These are phyloP conservation scores for Isurus oxyrinchus DNA, from an alignment of 2,113 vertebrate genomes.

Conservation along the genomic window DNA sequence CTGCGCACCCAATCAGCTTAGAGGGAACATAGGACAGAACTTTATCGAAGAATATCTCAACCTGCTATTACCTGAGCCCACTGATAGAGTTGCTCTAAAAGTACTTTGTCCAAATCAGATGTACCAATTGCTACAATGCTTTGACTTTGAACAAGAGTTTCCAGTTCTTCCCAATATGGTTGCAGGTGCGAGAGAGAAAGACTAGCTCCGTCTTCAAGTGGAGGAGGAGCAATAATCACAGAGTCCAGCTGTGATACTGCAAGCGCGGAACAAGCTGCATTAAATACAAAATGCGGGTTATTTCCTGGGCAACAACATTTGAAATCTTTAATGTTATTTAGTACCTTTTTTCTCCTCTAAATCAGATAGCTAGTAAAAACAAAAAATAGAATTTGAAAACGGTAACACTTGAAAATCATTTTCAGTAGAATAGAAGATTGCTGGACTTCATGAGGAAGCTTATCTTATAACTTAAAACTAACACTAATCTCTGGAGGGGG, in stretches of 20 bases:
- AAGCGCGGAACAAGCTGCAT: slow-evolving; percentile 72
- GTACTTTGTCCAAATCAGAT: slow-evolving; percentile 87
- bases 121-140: slow-evolving; percentile 87
- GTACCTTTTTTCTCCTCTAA: neutral
- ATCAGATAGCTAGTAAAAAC: neutral
- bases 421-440: neutral
- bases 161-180: slow-evolving; percentile 84
- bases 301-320: neutral
- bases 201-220: slow-evolving; percentile 62
- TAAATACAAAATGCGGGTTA: slow-evolving; percentile 40
- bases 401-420: neutral
- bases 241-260: slow-evolving; percentile 89
- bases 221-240: slow-evolving; percentile 83
- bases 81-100: slow-evolving; percentile 85
- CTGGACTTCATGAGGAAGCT: neutral
- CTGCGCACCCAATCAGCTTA: no score
- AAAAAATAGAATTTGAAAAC: neutral
- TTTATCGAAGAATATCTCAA: neutral
- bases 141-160: slow-evolving; percentile 75
- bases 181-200: slow-evolving; percentile 78
- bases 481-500: neutral
- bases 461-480: neutral
- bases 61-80: slow-evolving; percentile 81
- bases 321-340: neutral
- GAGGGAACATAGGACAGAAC: neutral